Evolutionary conservation across 2,888 invertebrate genomes (phyloP).

Genomic region (Drosophila tanythrix): DNA sequence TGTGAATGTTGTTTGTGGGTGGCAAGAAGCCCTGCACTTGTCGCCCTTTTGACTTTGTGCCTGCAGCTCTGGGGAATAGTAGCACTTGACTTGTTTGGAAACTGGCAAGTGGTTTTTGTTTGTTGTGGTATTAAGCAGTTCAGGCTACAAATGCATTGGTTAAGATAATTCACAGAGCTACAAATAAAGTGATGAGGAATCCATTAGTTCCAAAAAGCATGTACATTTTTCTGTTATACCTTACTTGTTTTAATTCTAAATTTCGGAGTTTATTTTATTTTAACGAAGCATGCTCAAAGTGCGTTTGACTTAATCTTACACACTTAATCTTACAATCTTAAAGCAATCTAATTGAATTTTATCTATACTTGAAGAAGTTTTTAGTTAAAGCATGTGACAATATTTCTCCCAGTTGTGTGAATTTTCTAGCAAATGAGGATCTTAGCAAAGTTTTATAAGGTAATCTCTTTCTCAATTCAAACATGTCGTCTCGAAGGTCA

Average conservation of each 20-base stretch:
- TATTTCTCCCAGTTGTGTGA: neutral
- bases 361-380: neutral
- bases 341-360: neutral
- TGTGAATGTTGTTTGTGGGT: slow-evolving; percentile 23
- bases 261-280: neutral
- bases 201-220: neutral
- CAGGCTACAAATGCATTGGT: slow-evolving; percentile 14
- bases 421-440: neutral
- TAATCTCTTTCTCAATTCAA: neutral
- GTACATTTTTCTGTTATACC: too few relatives aligned
- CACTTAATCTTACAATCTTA: neutral
- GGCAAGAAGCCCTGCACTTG: slow-evolving; percentile 34
- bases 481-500: neutral
- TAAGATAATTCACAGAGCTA: neutral
- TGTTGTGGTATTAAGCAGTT: slow-evolving; percentile 2
- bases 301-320: neutral
- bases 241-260: neutral
- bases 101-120: slow-evolving; percentile 18
- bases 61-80: slow-evolving; percentile 10
- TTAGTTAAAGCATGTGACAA: accelerated
- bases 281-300: neutral
- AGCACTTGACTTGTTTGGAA: slow-evolving; percentile 12
- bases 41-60: slow-evolving; percentile 19
- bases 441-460: neutral
- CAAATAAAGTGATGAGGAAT: neutral